These are phyloP conservation scores for Neosilurus hyrtlii DNA, from an alignment of 2,797 vertebrate species.

Conservation along the genomic window DNA sequence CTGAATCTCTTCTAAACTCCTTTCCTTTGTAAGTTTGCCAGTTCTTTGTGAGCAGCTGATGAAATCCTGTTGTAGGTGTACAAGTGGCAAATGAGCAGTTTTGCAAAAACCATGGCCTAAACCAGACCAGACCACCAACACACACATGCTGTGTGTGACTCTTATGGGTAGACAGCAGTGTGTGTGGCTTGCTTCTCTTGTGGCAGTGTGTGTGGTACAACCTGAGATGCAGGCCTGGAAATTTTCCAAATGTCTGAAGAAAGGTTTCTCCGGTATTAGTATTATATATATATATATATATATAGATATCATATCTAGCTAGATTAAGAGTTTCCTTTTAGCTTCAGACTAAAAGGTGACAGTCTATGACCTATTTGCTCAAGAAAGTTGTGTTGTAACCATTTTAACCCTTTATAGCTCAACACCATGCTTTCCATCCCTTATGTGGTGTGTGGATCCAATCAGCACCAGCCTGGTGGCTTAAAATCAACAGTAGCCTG, in stretches of 20 bases:
- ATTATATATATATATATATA: too few relatives aligned
- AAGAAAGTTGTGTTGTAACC: not conserved
- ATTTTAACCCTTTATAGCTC: too few relatives aligned
- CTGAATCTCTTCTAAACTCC: not conserved
- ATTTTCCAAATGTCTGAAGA: not conserved
- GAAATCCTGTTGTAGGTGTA: slow-evolving; percentile 12
- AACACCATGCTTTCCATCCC: not conserved
- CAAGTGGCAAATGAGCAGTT: slow-evolving; percentile 52
- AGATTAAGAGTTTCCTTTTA: slow-evolving; percentile 2
- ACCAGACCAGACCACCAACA: slow-evolving; percentile 44
- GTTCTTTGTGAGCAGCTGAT: slow-evolving; percentile 22
- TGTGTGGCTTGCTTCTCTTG: slow-evolving; percentile 13
- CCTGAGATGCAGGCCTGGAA: not conserved
- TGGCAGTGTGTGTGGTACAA: slow-evolving; percentile 1
- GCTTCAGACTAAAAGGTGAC: not conserved
- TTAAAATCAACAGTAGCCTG: slow-evolving; percentile 3
- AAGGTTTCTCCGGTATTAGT: slow-evolving; percentile 1
- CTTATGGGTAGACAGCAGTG: slow-evolving; percentile 15
- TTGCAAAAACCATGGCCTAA: slow-evolving; percentile 31
- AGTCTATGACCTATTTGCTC: not conserved
- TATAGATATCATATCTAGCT: not conserved
- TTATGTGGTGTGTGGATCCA: slow-evolving; percentile 7
- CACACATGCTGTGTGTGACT: slow-evolving; percentile 6
- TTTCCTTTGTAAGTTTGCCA: not conserved
- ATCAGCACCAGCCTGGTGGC: slow-evolving; percentile 19